A percentile compares a stretch with the other conserved stretches of the same genome.
Conservation (phyloP, 1,140 invertebrate genomes). For the Ceratina japonica region DNA sequence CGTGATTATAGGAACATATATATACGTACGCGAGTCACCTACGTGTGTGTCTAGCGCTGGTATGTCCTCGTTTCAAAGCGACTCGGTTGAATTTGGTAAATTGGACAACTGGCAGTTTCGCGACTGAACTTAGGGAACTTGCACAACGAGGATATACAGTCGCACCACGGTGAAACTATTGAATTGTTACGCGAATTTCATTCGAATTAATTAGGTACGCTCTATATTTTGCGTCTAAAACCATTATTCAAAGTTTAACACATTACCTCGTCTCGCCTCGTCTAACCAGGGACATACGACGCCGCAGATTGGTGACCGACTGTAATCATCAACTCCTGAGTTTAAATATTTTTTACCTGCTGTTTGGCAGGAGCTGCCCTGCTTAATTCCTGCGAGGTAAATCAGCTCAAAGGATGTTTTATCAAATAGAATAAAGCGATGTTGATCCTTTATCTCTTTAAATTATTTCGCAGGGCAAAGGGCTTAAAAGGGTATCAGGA, state of each 20-base stretch:
- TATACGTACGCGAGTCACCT: background rate
- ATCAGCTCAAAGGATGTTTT: background rate
- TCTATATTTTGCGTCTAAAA: background rate
- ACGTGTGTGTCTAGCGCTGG: too few species aligned
- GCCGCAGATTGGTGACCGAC: background rate
- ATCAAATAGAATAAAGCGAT: background rate
- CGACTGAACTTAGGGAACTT: constrained; percentile 7
- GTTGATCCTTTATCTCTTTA: background rate
- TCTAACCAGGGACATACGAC: background rate
- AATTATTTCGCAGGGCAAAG: background rate
- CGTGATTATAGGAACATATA: constrained; percentile 1
- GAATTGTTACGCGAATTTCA: constrained; percentile 28
- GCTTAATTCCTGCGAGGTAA: background rate
- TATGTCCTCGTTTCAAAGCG: background rate
- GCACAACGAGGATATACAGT: background rate
- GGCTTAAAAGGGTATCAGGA: background rate
- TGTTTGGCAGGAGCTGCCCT: too few species aligned
- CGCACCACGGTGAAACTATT: background rate
- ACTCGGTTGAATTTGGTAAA: constrained; percentile 25
- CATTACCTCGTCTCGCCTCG: too few species aligned
- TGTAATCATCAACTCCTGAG: too few species aligned
- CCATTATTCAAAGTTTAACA: constrained; percentile 5
- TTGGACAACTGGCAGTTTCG: constrained; percentile 26
- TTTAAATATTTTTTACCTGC: too few species aligned
- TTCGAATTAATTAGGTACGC: constrained; percentile 18